A percentile compares a stretch with the other conserved stretches of the same genome.
Evolutionary conservation across 2,797 vertebrate genomes (phyloP).

Genomic region (Anniella stebbinsi): DNA sequence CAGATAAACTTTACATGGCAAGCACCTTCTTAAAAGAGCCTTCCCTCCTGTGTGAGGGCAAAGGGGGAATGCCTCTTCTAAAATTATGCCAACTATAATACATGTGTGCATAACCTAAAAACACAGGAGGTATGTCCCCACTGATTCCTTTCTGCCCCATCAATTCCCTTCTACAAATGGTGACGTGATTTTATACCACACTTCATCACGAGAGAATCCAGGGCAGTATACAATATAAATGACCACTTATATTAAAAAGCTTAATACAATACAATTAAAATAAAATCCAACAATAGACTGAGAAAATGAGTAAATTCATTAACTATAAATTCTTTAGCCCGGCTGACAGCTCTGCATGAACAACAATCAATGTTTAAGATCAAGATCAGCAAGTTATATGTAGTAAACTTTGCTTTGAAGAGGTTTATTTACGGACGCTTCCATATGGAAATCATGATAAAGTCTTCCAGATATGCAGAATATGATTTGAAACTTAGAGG

Average conservation of each 20-base stretch:
- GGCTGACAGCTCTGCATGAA: neutral
- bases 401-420: neutral
- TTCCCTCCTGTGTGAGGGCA: neutral
- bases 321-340: neutral
- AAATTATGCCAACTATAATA: neutral
- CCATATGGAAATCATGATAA: constrained; percentile 12
- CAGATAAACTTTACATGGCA: neutral
- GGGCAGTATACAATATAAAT: neutral
- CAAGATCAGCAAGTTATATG: neutral
- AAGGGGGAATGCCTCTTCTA: neutral
- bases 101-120: neutral
- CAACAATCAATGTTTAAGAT: neutral
- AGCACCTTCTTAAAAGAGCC: neutral
- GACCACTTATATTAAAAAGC: neutral
- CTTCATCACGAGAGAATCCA: neutral
- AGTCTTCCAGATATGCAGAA: constrained; percentile 28
- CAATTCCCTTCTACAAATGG: no score
- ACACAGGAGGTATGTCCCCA: neutral
- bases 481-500: constrained; percentile 33
- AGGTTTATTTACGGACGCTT: constrained; percentile 16
- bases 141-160: no score
- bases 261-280: neutral
- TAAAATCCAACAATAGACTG: neutral
- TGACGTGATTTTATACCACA: neutral
- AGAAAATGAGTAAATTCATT: neutral